Percentiles rank a stretch among this genome's conserved stretches.
phyloP scores from a whole-genome alignment of 2,888 invertebrate genomes.

The Neoitamus cyanurus region DNA sequence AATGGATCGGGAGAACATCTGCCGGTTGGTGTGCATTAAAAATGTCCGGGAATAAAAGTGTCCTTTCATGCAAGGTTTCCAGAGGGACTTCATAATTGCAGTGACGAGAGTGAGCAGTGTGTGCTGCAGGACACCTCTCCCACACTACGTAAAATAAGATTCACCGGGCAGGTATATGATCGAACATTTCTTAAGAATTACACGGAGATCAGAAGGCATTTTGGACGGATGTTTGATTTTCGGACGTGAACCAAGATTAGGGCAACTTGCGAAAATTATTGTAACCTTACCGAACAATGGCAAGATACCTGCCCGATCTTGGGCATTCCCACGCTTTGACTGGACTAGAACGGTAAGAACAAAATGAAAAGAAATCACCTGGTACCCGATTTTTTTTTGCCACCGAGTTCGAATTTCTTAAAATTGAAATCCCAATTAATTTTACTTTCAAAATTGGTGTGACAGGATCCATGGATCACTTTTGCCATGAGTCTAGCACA shows the following conservation, averaged over 20 bases:
- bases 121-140: constrained; percentile 17
- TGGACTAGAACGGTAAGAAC: background rate
- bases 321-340: constrained; percentile 17
- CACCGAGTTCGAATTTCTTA: background rate
- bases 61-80: background rate
- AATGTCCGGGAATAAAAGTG: constrained; percentile 23
- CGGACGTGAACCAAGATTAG: background rate
- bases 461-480: background rate
- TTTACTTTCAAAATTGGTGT: background rate
- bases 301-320: constrained; percentile 15
- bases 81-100: background rate
- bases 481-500: constrained; percentile 49
- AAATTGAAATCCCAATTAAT: background rate
- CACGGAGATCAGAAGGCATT: background rate
- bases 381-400: background rate
- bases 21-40: constrained; percentile 47
- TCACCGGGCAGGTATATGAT: background rate
- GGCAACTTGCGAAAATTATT: constrained; percentile 10
- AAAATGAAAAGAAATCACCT: background rate
- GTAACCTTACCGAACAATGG: constrained; percentile 7
- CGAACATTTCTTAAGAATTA: constrained; percentile 26
- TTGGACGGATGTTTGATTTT: constrained; percentile 36
- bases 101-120: background rate
- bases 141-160: background rate
- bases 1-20: constrained; percentile 47